Evolutionary conservation across 2,888 invertebrate genomes (phyloP).

Genomic region (Sipha maydis): DNA sequence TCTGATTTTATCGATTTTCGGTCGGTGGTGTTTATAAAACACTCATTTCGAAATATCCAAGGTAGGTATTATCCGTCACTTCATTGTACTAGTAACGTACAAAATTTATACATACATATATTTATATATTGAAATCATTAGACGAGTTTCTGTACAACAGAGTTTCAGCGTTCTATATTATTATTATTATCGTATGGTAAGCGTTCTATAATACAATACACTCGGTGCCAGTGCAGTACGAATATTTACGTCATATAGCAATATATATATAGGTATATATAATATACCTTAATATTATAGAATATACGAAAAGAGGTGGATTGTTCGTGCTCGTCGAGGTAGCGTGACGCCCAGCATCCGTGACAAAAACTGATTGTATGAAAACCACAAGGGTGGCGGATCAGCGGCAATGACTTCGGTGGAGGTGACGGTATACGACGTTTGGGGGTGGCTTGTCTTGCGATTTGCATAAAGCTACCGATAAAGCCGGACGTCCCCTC

Average conservation of each 20-base stretch:
- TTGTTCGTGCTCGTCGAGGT: constrained; percentile 33
- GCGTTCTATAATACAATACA: too few relatives aligned
- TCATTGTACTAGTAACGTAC: too few relatives aligned
- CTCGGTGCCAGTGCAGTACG: too few relatives aligned
- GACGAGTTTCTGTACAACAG: too few relatives aligned
- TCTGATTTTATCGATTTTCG: neutral
- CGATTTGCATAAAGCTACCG: constrained; percentile 59
- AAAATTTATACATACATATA: too few relatives aligned
- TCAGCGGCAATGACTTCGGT: neutral
- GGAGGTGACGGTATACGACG: neutral
- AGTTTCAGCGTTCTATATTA: too few relatives aligned
- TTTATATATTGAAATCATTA: too few relatives aligned
- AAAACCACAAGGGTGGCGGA: constrained; percentile 11
- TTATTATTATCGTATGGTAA: too few relatives aligned
- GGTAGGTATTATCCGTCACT: too few relatives aligned
- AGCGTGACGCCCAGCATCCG: constrained; percentile 44
- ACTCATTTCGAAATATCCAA: too few relatives aligned
- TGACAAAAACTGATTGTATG: constrained; percentile 51
- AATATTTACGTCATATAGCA: too few relatives aligned
- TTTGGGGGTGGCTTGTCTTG: constrained; percentile 8
- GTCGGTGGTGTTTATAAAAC: neutral
- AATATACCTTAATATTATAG: neutral
- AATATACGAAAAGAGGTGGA: neutral
- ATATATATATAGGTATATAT: too few relatives aligned
- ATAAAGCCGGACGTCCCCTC: constrained; percentile 52